Evolutionary conservation across 2,113 vertebrate genomes (phyloP).

Genomic region (Damaliscus lunatus): DNA sequence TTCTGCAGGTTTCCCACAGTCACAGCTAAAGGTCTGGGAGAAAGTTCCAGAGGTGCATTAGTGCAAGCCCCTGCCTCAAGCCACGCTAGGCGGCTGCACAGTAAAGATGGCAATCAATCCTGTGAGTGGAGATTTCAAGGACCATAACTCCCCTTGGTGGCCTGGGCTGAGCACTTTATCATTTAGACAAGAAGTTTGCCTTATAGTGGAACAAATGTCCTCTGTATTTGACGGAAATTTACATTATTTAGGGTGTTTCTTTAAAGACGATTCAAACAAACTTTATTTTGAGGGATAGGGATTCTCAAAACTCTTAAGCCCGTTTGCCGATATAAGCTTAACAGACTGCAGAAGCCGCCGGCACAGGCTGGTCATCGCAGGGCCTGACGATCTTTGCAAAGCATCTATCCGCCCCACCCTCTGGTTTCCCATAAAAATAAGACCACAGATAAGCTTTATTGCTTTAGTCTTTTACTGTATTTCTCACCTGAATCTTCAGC

Average conservation of each 20-base stretch:
- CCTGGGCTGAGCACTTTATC: background rate
- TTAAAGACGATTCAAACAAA: background rate
- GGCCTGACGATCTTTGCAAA: rapidly evolving
- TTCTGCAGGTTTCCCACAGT: background rate
- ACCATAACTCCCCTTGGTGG: background rate
- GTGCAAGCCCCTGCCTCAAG: background rate
- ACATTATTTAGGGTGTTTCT: background rate
- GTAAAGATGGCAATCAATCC: background rate
- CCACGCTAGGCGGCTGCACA: rapidly evolving
- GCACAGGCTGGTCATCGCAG: rapidly evolving
- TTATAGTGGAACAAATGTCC: background rate
- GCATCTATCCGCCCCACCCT: rapidly evolving
- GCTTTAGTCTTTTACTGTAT: background rate
- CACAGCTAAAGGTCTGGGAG: background rate
- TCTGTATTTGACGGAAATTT: background rate
- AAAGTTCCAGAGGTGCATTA: background rate
- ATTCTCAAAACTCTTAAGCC: background rate
- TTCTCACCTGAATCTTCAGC: background rate
- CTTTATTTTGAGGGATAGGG: background rate
- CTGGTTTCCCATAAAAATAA: background rate
- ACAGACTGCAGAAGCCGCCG: rapidly evolving
- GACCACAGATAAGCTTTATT: background rate
- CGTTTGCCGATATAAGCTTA: background rate
- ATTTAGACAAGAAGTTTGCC: background rate
- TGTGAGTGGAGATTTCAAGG: background rate